Conservation (phyloP, 2,797 vertebrate species). For the Eurystomus glaucurus region DNA sequence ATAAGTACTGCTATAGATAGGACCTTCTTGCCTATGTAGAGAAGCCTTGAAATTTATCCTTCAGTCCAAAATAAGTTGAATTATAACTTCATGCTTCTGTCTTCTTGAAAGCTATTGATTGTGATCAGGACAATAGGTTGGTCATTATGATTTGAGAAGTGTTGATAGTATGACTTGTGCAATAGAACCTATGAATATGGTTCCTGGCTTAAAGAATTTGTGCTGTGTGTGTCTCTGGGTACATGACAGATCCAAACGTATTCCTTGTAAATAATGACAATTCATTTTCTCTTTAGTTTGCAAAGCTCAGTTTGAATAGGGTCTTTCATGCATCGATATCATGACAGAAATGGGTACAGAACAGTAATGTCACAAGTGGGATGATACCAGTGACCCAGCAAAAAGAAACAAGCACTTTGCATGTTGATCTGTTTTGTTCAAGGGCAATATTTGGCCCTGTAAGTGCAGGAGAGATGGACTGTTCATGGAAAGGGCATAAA, state of each 20-base stretch:
- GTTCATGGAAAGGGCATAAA: slow-evolving; percentile 22
- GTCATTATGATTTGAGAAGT: neutral
- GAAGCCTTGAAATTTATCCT: neutral
- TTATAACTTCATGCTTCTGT: neutral
- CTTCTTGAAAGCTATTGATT: neutral
- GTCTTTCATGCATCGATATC: neutral
- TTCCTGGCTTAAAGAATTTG: neutral
- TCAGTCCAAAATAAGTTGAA: neutral
- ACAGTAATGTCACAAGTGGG: neutral
- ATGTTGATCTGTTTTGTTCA: slow-evolving; percentile 22
- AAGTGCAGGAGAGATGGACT: slow-evolving; percentile 28
- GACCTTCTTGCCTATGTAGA: neutral
- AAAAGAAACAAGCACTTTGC: neutral
- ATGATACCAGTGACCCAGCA: slow-evolving; percentile 43
- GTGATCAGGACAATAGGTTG: neutral
- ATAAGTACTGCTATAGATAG: neutral
- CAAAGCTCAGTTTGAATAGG: neutral
- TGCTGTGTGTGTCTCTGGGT: neutral
- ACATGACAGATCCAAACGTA: rapidly evolving
- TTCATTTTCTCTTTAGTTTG: slow-evolving; percentile 6
- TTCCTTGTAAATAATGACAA: neutral
- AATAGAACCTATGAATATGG: neutral
- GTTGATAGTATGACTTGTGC: neutral
- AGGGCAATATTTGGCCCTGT: slow-evolving; percentile 7
- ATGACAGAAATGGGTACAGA: neutral